Evolutionary conservation across 2,888 invertebrate species (phyloP).

Genomic region (Eupithecia pulchellata): DNA sequence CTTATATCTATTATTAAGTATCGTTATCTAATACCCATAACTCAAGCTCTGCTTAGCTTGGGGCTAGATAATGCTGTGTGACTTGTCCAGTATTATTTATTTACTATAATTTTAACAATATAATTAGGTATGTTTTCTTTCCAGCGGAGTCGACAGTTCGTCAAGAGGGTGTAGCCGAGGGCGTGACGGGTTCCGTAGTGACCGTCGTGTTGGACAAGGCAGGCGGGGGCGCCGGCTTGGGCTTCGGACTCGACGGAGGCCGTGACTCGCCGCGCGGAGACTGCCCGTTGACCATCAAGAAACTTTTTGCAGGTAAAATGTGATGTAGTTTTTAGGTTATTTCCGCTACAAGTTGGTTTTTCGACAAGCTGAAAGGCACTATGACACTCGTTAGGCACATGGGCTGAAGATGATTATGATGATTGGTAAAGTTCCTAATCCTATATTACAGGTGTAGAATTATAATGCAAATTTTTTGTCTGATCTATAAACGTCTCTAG

Average conservation of each 20-base stretch:
- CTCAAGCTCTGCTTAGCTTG: no score
- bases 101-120: no score
- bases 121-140: neutral
- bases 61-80: no score
- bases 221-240: conserved; percentile 92
- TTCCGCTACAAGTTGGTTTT: neutral
- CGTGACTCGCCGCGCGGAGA: conserved; percentile 96
- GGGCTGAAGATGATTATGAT: no score
- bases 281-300: conserved; percentile 94
- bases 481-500: neutral
- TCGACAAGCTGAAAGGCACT: no score
- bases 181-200: conserved; percentile 62
- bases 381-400: no score
- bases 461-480: neutral
- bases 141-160: conserved; percentile 79
- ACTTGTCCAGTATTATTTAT: no score
- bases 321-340: neutral
- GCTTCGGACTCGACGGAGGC: conserved; percentile 97
- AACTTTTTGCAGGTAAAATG: conserved; percentile 94
- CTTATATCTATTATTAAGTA: no score
- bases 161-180: conserved; percentile 49
- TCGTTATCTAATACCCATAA: no score
- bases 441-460: no score
- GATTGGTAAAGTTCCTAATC: no score
- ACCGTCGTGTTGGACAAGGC: conserved; percentile 84